Percentiles rank a stretch among this genome's conserved stretches.
Evolutionary conservation across 2,113 vertebrate species (phyloP).

Genomic region (Columba janthina): DNA sequence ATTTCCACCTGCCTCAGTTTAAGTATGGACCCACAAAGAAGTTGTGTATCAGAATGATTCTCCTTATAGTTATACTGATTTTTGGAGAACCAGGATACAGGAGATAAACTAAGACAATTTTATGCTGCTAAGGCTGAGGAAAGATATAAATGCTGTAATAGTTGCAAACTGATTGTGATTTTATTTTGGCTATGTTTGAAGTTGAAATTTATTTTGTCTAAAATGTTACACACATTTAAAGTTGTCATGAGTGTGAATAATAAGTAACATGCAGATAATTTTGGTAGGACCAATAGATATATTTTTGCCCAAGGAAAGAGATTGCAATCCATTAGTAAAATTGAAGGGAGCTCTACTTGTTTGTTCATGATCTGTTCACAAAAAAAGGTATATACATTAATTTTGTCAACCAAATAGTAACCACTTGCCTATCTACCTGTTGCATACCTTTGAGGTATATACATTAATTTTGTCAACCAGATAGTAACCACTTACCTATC

Average conservation of each 20-base stretch:
- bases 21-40: not conserved
- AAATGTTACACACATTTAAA: not conserved
- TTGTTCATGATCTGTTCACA: not conserved
- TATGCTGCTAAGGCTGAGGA: not conserved
- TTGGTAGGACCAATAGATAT: not conserved
- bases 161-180: not conserved
- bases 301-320: not conserved
- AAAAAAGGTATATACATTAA: not conserved
- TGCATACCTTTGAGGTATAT: not conserved
- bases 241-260: not conserved
- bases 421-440: not conserved
- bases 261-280: not conserved
- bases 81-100: not conserved
- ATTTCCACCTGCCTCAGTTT: not conserved
- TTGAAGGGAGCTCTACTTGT: not conserved
- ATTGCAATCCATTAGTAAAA: not conserved
- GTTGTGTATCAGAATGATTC: not conserved
- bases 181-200: not conserved
- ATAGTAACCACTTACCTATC: not conserved
- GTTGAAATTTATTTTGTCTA: not conserved
- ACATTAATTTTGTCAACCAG: not conserved
- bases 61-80: not conserved
- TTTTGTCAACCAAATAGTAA: not conserved
- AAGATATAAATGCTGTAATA: not conserved
- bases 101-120: not conserved